Conservation (phyloP, 2,797 vertebrate species). For the Syncerus caffer region DNA sequence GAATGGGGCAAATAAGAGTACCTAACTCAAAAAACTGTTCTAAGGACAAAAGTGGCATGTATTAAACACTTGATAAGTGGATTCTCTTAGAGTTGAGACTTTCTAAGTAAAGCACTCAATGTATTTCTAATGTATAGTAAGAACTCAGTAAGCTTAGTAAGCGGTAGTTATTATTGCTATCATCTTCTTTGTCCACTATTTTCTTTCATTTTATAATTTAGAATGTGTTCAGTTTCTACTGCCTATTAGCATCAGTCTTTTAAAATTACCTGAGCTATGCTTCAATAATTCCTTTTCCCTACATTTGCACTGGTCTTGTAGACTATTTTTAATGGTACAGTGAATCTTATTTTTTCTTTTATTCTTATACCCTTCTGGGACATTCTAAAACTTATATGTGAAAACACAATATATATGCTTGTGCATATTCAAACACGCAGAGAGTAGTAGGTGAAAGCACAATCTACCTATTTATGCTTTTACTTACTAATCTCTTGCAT, state of each 20-base stretch:
- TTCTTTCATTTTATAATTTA: slow-evolving; percentile 53
- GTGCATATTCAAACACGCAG: slow-evolving; percentile 9
- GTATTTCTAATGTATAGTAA: neutral
- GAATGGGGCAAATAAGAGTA: neutral
- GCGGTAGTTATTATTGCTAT: neutral
- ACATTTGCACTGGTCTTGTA: neutral
- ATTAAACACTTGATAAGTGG: neutral
- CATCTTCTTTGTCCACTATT: neutral
- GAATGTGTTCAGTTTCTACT: neutral
- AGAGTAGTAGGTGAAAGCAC: neutral
- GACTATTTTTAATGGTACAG: slow-evolving; percentile 13
- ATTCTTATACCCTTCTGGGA: neutral
- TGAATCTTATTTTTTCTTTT: neutral
- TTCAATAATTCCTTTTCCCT: slow-evolving; percentile 9
- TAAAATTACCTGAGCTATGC: neutral
- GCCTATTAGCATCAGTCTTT: neutral
- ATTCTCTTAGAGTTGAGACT: neutral
- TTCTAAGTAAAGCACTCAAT: neutral
- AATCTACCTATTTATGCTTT: neutral
- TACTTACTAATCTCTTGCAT: neutral
- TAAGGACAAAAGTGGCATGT: neutral
- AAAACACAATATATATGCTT: neutral
- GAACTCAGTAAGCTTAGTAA: neutral
- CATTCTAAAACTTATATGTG: neutral
- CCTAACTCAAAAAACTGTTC: neutral